Base-by-base conservation (phyloP, 2,113 vertebrate genomes). In the Notarius lentiginosus region DNA sequence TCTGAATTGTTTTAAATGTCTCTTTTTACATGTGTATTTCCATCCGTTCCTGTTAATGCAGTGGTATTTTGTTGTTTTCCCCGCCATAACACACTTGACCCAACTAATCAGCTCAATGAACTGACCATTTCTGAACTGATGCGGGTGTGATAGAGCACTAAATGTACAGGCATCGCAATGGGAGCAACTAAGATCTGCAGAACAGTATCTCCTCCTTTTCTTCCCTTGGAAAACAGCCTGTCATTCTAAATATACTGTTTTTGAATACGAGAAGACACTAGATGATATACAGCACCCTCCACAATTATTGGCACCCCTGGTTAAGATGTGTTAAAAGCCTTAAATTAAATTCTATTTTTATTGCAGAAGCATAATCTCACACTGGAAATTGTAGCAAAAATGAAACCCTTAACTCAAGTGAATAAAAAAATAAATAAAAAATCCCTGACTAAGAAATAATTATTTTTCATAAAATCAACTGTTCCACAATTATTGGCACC, bases 1-100 rank as follows among this genome's bases (percentile, higher is more conserved):
- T 73, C 83, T 56, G 27, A 83, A 18, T 60, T 73, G 56, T 41
- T 79, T 84, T 58, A 27, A 75, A 82, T 66, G 14, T 47, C 30
- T 47, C 49, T 85, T 79, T 30, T 76, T 34, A 79, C 49, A 15
- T 41, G 65, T 68, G 7, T 65, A 14, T 61, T 68, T 79, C 47
- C 51, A 76, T 20, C 72, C 77, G 55, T 15, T 27, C 14, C 41
- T 34, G 55, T 58, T 10, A 30, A 34, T 56, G 55, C 27, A 34
- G 4, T 80, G 4, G 2, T 20, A 34, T 20, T 79, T 79, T 58
- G 11, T 55, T 7, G 49, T 27, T 18, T 30, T 20, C n/a, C 10
- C 0, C 30, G 15, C 3, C 4, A 12, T 77, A 77, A 77, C 5
- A 77, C 49, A 53, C 49, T 8, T 34, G 27, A 41, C 60, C 77